A percentile compares a stretch with the other conserved stretches of the same genome.
Conservation (phyloP, 2,888 invertebrate species). For the Trichogramma dendrolimi region DNA sequence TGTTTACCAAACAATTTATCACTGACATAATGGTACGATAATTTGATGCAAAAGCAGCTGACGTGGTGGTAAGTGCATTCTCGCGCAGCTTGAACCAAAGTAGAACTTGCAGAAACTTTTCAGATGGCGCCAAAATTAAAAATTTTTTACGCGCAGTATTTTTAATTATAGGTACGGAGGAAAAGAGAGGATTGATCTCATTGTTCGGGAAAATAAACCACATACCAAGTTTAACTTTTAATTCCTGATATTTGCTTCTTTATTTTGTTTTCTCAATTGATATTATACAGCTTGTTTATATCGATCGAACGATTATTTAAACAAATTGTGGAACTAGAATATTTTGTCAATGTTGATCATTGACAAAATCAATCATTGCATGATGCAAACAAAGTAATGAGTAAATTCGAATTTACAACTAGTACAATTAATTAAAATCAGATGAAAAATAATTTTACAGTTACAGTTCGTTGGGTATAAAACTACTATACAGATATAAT, state of each 20-base stretch:
- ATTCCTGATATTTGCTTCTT: no score
- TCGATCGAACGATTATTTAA: slow-evolving; percentile 4
- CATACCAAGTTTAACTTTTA: no score
- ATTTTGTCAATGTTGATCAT: background rate
- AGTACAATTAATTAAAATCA: slow-evolving; percentile 23
- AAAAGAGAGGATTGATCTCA: no score
- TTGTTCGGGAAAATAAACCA: no score
- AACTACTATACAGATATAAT: slow-evolving; percentile 37
- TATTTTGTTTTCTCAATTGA: slow-evolving; percentile 12
- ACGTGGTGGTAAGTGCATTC: no score
- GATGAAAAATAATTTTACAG: slow-evolving; percentile 29
- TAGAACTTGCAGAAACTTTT: no score
- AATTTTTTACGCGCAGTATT: no score
- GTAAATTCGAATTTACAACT: slow-evolving; percentile 24
- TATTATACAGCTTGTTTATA: slow-evolving; percentile 36
- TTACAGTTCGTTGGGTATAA: slow-evolving; percentile 30
- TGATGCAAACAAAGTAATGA: slow-evolving; percentile 15
- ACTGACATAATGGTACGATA: slow-evolving; percentile 17
- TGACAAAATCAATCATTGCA: background rate
- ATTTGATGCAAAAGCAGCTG: no score
- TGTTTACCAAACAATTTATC: slow-evolving; percentile 9
- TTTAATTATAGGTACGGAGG: no score
- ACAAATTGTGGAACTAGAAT: background rate
- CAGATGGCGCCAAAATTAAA: no score
- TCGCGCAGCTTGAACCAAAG: no score